Base-by-base conservation (phyloP, 1,140 invertebrate species). In the Lanistes nyassanus region DNA sequence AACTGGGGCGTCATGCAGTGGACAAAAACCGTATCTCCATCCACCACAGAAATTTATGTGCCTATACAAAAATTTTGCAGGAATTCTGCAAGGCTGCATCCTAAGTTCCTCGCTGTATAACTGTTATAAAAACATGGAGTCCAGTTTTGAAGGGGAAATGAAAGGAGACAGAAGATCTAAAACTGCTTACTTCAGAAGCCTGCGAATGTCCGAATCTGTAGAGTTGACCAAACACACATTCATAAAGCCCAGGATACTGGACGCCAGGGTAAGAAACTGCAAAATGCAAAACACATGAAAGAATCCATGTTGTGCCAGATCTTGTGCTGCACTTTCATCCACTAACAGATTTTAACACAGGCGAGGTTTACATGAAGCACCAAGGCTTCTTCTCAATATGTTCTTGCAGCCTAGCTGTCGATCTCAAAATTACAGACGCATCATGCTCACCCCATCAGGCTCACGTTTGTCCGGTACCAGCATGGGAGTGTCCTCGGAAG, bases 391-490 rank as follows among this genome's bases (percentile, higher is more conserved):
- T 47, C 42, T 19, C 23, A 23, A 11, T 23, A 26, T 60, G 13
- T 60, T 31, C 29, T 60, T 60, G 1, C n/a, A 60, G 13, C 11
- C n/a, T n/a, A 26, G 1, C 31, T 60, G n/a, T 23, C n/a, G 16
- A 13, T 60, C 1, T 34, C 2, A 29, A 26, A 60, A n/a, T 11
- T 34, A 37, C 6, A 29, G 16, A 42, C 29, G n/a, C 37, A 62
- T 65, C 26, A 29, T 71, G 31, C 42, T 56, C 29, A 94, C 94
- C 70, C 94, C 94, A 88, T 97, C 94, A 13, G 96, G 95, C 87
- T 98, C 96, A 74, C 94, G 93, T 88, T 96, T 95, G 82, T 97
- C 96, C 3, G 95, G 95, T 72, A 97, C 94, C 60, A 96, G 92
- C 51, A 91, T 85, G 2, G 82, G 76, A 23, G 79, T 77, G 36